These are phyloP conservation scores for Pentalonia nigronervosa DNA, from an alignment of 1,140 invertebrate species.

Conservation along the genomic window DNA sequence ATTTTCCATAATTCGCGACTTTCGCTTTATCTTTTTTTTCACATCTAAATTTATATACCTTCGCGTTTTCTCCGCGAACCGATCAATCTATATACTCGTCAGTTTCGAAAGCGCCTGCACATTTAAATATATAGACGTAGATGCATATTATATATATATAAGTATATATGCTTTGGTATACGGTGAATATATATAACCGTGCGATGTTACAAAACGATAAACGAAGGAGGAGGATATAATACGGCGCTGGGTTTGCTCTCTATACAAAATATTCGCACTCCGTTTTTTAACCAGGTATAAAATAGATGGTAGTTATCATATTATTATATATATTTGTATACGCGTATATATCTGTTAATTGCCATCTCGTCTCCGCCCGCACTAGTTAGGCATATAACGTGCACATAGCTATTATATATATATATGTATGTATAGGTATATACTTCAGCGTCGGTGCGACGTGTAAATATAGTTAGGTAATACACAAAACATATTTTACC, in stretches of 20 bases:
- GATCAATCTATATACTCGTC: background rate
- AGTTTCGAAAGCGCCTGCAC: background rate
- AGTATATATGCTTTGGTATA: no score
- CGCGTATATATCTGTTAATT: background rate
- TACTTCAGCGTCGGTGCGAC: background rate
- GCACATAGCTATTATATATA: background rate
- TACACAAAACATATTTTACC: background rate
- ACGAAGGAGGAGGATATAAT: background rate
- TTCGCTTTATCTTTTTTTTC: background rate
- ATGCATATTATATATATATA: background rate
- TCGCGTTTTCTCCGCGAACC: background rate
- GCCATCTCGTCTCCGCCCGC: background rate
- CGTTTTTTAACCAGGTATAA: background rate
- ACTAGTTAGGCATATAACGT: background rate
- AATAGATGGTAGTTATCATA: background rate
- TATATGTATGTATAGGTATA: background rate
- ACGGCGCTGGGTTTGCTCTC: background rate
- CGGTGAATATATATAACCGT: background rate
- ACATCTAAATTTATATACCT: background rate
- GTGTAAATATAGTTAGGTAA: background rate
- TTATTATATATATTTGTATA: no score
- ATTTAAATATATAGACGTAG: no score
- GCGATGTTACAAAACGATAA: background rate
- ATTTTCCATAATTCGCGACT: conserved; percentile 12
- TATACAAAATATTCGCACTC: background rate